Conservation (phyloP, 2,888 invertebrate species). For the Nymphalis c-album region DNA sequence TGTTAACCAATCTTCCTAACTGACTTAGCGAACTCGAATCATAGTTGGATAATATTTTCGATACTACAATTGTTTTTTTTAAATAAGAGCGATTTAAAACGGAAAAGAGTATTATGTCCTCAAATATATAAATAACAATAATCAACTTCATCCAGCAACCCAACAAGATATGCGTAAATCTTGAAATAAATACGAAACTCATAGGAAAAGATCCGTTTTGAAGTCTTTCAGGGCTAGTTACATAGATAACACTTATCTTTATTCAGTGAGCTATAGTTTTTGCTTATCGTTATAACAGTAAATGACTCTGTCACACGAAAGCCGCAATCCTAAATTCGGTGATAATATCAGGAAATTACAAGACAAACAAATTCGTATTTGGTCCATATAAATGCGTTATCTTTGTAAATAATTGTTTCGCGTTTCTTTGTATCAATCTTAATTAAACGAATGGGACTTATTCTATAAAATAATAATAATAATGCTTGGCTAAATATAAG, state of each 20-base stretch:
- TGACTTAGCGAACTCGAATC: no score
- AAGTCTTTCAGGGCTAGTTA: neutral
- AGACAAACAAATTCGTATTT: neutral
- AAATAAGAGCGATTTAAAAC: no score
- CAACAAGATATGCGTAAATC: neutral
- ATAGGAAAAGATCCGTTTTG: neutral
- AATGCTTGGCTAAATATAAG: no score
- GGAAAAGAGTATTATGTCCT: no score
- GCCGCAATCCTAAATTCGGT: neutral
- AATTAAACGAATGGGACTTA: no score
- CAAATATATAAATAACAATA: neutral
- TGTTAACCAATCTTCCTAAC: no score
- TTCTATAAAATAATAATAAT: no score
- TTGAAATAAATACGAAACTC: neutral
- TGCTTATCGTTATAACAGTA: conserved; percentile 5
- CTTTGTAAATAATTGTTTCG: neutral
- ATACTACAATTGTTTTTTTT: no score
- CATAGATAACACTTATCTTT: conserved; percentile 3
- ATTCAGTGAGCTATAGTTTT: neutral
- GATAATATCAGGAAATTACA: neutral
- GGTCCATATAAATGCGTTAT: neutral
- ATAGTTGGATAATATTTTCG: no score
- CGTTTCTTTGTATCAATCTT: no score
- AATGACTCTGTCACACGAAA: conserved; percentile 12
- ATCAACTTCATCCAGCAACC: neutral